These are phyloP conservation scores for Phymanthus crucifer DNA, from an alignment of 92 coral and sea anemone genomes.

Conservation along the genomic window DNA sequence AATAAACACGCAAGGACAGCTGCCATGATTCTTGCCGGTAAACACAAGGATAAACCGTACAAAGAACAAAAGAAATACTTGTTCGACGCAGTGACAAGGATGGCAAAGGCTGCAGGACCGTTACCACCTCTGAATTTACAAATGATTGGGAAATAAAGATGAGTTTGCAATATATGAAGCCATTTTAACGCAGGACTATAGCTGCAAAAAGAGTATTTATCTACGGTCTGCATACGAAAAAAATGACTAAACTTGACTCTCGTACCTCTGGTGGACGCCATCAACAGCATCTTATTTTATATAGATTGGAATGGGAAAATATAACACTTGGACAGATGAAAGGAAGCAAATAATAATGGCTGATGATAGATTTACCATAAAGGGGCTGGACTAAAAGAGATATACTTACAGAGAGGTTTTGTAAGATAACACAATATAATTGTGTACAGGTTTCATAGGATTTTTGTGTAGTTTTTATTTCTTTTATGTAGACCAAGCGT, in stretches of 20 bases:
- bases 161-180: background rate
- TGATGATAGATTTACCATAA: background rate
- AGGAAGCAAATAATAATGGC: too few species aligned
- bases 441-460: background rate
- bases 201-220: too few species aligned
- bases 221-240: too few species aligned
- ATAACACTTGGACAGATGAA: too few species aligned
- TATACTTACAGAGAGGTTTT: background rate
- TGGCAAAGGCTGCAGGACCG: conserved; percentile 91
- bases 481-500: too few species aligned
- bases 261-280: too few species aligned
- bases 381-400: background rate
- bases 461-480: background rate
- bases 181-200: background rate
- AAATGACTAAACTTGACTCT: too few species aligned
- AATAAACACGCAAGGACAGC: conserved; percentile 75
- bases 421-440: background rate
- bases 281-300: too few species aligned
- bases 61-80: conserved; percentile 84
- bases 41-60: conserved; percentile 59
- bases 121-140: conserved; percentile 65
- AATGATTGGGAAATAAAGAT: conserved; percentile 45
- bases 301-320: too few species aligned
- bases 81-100: conserved; percentile 76
- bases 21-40: conserved; percentile 69